Evolutionary conservation across 2,113 vertebrate genomes (phyloP).

Genomic region (Oryzias melastigma): DNA sequence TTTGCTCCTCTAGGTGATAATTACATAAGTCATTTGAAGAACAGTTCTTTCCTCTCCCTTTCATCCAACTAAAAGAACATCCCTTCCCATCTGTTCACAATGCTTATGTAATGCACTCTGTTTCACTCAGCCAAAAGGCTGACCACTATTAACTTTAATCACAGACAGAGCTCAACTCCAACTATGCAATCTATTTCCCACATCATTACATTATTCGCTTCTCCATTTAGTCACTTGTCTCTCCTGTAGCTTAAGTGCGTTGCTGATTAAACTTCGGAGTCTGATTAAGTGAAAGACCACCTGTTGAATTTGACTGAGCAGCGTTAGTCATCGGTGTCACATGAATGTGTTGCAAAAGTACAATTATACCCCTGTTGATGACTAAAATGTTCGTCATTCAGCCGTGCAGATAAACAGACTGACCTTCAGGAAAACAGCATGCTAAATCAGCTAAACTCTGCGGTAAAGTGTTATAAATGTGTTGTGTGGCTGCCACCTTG

Average conservation of each 20-base stretch:
- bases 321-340: background rate
- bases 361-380: background rate
- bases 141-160: constrained; percentile 20
- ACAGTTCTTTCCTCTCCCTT: background rate
- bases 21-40: background rate
- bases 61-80: background rate
- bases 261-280: constrained; percentile 8
- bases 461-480: constrained; percentile 54
- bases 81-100: background rate
- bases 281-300: background rate
- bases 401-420: background rate
- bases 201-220: constrained; percentile 27
- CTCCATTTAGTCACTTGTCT: constrained; percentile 16
- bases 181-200: constrained; percentile 21
- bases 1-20: constrained; percentile 1
- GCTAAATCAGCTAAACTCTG: constrained; percentile 23
- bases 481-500: constrained; percentile 47
- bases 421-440: constrained; percentile 8
- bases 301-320: background rate
- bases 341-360: background rate
- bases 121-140: constrained; percentile 11
- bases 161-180: constrained; percentile 17
- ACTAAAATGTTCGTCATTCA: background rate
- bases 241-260: background rate
- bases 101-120: background rate